These are phyloP conservation scores for Cataglyphis albicans DNA, from an alignment of 2,888 invertebrate genomes.

Conservation along the genomic window DNA sequence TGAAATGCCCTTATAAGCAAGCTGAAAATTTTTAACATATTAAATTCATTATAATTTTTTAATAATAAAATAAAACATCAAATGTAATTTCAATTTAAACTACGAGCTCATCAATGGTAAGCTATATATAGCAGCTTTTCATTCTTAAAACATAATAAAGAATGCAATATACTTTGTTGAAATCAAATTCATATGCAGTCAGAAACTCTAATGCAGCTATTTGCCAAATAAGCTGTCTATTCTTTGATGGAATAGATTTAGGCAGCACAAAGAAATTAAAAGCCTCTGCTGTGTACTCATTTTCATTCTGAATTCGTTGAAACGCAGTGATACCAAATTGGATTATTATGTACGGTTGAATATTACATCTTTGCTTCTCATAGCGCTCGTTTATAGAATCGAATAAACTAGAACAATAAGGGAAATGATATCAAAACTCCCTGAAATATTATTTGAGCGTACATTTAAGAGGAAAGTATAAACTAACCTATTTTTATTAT, in stretches of 20 bases:
- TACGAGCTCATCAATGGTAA: not conserved
- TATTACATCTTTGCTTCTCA: constrained; percentile 86
- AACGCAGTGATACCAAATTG: constrained; percentile 91
- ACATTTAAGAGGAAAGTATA: not conserved
- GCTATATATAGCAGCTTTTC: not conserved
- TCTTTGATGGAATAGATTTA: constrained; percentile 88
- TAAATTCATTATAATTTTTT: not conserved
- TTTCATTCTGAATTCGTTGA: constrained; percentile 87
- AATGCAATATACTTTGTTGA: constrained; percentile 89
- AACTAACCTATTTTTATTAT: constrained; percentile 87
- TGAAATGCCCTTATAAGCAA: constrained; percentile 90
- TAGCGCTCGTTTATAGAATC: constrained; percentile 88
- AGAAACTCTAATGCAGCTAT: constrained; percentile 90
- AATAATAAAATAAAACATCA: not conserved
- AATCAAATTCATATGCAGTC: constrained; percentile 89
- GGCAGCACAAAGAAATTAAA: constrained; percentile 92
- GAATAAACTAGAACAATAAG: constrained; percentile 87
- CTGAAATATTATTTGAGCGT: not conserved
- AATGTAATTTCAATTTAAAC: not conserved
- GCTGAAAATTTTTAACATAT: constrained; percentile 86
- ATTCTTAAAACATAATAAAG: not conserved
- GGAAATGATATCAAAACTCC: not conserved
- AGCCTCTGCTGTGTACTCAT: constrained; percentile 88
- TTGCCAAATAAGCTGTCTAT: constrained; percentile 89
- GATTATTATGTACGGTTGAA: constrained; percentile 88